Percentiles rank a stretch among this genome's conserved stretches.
Evolutionary conservation across 2,113 vertebrate genomes (phyloP).

Genomic region (Entomyzon cyanotis): DNA sequence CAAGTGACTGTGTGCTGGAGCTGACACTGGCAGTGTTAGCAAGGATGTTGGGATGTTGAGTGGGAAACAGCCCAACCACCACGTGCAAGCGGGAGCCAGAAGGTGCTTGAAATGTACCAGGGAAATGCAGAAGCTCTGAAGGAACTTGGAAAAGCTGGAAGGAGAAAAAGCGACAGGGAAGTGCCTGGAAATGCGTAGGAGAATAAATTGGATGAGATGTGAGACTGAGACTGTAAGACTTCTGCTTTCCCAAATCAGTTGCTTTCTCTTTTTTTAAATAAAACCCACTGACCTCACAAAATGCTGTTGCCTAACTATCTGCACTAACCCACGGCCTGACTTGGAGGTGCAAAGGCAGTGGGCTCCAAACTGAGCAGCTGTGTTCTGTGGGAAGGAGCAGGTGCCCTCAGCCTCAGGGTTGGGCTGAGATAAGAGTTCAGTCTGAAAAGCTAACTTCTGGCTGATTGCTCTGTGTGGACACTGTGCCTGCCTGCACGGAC

Average conservation of each 20-base stretch:
- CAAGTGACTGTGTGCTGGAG: background rate
- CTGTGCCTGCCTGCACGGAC: accelerated
- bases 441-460: accelerated
- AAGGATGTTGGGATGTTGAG: background rate
- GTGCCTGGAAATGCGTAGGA: background rate
- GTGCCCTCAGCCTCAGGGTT: background rate
- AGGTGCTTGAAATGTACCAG: background rate
- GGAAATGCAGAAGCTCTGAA: background rate
- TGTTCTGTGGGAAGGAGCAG: background rate
- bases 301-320: background rate
- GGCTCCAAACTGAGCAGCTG: background rate
- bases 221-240: background rate
- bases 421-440: background rate
- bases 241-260: background rate
- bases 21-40: background rate
- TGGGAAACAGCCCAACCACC: background rate
- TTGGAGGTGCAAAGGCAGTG: background rate
- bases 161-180: background rate
- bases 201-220: background rate
- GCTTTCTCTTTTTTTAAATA: background rate
- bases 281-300: background rate
- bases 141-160: background rate
- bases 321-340: background rate
- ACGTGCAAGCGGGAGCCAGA: background rate
- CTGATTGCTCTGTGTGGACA: background rate